Percentiles rank a stretch among this genome's conserved stretches.
phyloP scores from a whole-genome alignment of 2,888 invertebrate genomes.

The Drosophila sordidula region DNA sequence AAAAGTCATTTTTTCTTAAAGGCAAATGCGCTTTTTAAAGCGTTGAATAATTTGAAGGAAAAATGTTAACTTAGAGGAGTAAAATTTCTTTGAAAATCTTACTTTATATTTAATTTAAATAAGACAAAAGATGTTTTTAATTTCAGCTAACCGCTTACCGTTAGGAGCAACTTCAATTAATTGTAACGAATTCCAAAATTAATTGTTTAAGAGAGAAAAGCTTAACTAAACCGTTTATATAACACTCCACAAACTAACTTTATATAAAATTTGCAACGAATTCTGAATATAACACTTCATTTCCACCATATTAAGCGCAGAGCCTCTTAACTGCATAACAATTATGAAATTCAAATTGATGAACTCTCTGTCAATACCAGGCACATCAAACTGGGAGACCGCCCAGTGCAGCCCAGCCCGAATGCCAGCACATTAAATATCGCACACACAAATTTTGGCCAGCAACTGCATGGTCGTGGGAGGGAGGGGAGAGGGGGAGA shows the following conservation, averaged over 20 bases:
- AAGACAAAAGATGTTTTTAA: no score
- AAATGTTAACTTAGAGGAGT: not conserved
- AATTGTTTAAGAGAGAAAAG: no score
- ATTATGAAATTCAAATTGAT: constrained; percentile 28
- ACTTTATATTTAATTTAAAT: no score
- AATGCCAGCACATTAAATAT: constrained; percentile 8
- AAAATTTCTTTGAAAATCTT: not conserved
- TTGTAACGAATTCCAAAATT: no score
- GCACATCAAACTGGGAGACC: constrained; percentile 6
- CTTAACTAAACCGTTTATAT: no score
- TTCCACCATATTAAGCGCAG: not conserved
- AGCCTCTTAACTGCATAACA: constrained; percentile 10
- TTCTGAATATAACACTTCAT: not conserved
- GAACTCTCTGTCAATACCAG: constrained; percentile 17
- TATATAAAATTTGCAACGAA: no score
- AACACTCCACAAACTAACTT: no score
- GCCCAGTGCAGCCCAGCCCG: not conserved
- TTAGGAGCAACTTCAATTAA: no score
- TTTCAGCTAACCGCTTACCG: no score
- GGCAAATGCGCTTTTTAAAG: not conserved
- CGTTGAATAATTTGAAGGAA: not conserved
- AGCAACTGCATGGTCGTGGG: not conserved
- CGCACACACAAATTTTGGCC: constrained; percentile 1
- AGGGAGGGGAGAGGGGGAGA: not conserved
- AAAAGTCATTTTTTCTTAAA: not conserved